phyloP scores from a whole-genome alignment of 2,113 vertebrate genomes.

The Gopherus flavomarginatus region DNA sequence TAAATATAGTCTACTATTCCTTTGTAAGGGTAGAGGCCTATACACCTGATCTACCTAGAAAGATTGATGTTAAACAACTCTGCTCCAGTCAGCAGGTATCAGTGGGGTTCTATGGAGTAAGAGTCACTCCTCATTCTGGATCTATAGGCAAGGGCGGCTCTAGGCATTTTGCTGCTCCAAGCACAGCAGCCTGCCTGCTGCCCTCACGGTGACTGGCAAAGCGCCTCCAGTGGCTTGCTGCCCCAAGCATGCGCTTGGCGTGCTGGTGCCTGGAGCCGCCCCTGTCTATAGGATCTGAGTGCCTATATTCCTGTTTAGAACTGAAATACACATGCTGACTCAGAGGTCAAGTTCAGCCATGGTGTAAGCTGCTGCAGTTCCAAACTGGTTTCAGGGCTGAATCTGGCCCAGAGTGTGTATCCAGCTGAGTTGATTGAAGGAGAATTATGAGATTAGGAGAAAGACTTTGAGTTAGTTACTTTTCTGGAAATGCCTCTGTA shows the following conservation, averaged over 20 bases:
- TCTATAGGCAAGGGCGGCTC: not conserved
- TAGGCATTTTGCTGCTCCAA: too few relatives aligned
- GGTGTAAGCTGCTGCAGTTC: not conserved
- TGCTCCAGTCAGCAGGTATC: not conserved
- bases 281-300: not conserved
- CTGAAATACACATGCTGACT: not conserved
- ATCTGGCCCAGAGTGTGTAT: not conserved
- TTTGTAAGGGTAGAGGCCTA: not conserved
- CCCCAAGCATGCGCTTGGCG: too few relatives aligned
- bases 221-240: too few relatives aligned
- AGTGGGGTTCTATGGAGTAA: not conserved
- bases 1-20: conserved; percentile 8
- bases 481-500: not conserved
- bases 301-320: not conserved
- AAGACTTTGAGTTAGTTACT: not conserved
- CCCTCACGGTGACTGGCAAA: too few relatives aligned
- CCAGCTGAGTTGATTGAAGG: not conserved
- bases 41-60: not conserved
- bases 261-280: too few relatives aligned
- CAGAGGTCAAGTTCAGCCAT: not conserved
- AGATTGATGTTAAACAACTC: not conserved
- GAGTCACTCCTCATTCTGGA: not conserved
- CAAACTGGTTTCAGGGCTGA: not conserved
- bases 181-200: too few relatives aligned
- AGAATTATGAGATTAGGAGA: not conserved